phyloP scores from a whole-genome alignment of 2,888 invertebrate species.

The Philhelius pedissequus region DNA sequence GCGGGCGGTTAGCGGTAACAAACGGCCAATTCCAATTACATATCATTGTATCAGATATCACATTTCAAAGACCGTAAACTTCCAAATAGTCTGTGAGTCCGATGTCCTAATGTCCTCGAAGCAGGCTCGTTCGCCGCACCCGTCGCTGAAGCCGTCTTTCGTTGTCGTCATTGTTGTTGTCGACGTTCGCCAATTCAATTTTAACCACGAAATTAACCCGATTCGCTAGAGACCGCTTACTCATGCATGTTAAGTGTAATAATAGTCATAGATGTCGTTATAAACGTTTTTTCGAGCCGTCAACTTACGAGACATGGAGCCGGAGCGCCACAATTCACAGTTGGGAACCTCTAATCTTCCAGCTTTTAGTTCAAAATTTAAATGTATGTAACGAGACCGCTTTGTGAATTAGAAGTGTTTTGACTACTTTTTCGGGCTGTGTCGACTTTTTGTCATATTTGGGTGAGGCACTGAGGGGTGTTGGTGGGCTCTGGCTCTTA shows the following conservation, averaged over 20 bases:
- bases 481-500: neutral
- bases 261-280: conserved; percentile 52
- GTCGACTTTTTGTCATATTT: conserved; percentile 66
- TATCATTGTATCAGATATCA: too few species aligned
- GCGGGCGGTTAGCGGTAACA: neutral
- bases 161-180: neutral
- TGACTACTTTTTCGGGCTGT: conserved; percentile 57
- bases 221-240: conserved; percentile 37
- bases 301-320: neutral
- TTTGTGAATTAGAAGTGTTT: conserved; percentile 59
- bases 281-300: conserved; percentile 13
- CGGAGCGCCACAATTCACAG: conserved; percentile 15
- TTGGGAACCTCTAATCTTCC: conserved; percentile 6
- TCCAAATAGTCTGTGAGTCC: conserved; percentile 18
- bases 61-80: conserved; percentile 59
- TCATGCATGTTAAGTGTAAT: conserved; percentile 49
- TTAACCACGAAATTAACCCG: conserved; percentile 56
- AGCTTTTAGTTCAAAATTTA: neutral
- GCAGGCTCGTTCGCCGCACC: neutral
- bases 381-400: conserved; percentile 60
- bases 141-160: neutral
- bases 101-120: conserved; percentile 48
- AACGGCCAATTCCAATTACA: conserved; percentile 10
- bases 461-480: conserved; percentile 55
- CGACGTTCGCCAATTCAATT: conserved; percentile 21